These are phyloP conservation scores for Agrochola lychnidis DNA, from an alignment of 2,888 invertebrate genomes.

Conservation along the genomic window DNA sequence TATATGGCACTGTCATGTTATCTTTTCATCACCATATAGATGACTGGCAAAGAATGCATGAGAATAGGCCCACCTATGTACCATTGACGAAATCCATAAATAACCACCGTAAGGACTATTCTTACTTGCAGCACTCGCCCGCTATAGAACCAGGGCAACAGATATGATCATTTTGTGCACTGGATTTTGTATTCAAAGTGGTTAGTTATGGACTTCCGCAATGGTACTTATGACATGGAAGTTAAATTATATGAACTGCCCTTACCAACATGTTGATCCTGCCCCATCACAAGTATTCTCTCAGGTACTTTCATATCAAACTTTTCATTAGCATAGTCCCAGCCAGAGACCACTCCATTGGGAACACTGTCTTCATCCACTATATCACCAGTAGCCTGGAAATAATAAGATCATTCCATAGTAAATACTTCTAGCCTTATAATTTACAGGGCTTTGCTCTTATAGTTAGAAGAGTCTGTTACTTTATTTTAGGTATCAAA, in stretches of 20 bases:
- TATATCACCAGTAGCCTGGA: constrained; percentile 93
- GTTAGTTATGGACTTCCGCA: too few species aligned
- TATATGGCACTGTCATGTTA: not conserved
- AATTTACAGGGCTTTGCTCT: not conserved
- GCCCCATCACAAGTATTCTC: constrained; percentile 96
- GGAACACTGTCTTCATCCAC: constrained; percentile 92
- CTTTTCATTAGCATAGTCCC: constrained; percentile 93
- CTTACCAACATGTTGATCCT: constrained; percentile 92
- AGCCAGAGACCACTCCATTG: constrained; percentile 91
- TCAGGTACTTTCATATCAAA: constrained; percentile 98
- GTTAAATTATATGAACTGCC: not conserved
- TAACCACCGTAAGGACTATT: too few species aligned
- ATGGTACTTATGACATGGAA: not conserved
- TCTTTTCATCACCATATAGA: not conserved
- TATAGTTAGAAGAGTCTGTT: too few species aligned
- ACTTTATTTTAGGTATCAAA: constrained; percentile 2
- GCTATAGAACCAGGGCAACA: too few species aligned
- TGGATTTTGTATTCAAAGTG: too few species aligned
- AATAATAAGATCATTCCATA: not conserved
- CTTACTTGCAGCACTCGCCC: too few species aligned
- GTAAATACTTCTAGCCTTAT: not conserved
- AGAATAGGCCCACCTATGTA: too few species aligned
- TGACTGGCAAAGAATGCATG: not conserved
- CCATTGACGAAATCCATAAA: too few species aligned
- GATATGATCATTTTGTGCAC: too few species aligned